Conservation (phyloP, 2,113 vertebrate species). For the Gadus chalcogrammus region DNA sequence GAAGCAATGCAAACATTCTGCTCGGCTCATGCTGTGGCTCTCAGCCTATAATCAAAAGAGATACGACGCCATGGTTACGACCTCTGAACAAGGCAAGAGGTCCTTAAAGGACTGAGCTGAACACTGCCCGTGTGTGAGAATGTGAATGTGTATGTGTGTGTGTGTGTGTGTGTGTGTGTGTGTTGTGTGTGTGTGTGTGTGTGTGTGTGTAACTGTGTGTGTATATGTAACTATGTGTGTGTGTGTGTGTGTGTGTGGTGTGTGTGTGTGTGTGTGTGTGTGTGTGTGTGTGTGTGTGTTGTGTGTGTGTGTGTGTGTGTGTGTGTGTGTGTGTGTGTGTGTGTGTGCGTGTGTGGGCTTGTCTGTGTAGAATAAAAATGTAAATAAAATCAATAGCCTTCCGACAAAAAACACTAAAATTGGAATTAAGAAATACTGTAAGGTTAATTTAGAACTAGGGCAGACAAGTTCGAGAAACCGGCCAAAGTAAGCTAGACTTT, state of each 20-base stretch:
- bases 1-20: background rate
- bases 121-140: background rate
- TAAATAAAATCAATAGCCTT: too few relatives aligned
- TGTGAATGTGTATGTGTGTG: background rate
- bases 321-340: background rate
- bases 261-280: background rate
- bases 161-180: background rate
- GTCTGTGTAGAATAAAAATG: background rate
- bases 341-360: background rate
- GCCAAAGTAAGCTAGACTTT: too few relatives aligned
- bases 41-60: slow-evolving; percentile 58
- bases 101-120: slow-evolving; percentile 33
- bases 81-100: slow-evolving; percentile 42
- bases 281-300: background rate
- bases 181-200: background rate
- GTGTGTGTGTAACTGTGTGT: background rate
- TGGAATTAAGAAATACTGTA: too few relatives aligned
- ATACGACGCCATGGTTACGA: slow-evolving; percentile 17
- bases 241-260: background rate
- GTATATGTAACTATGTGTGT: too few relatives aligned
- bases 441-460: too few relatives aligned
- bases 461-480: too few relatives aligned
- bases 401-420: too few relatives aligned
- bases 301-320: background rate
- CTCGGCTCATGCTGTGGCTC: slow-evolving; percentile 40